phyloP scores from a whole-genome alignment of 2,113 vertebrate species.

The Puffinus mauretanicus region DNA sequence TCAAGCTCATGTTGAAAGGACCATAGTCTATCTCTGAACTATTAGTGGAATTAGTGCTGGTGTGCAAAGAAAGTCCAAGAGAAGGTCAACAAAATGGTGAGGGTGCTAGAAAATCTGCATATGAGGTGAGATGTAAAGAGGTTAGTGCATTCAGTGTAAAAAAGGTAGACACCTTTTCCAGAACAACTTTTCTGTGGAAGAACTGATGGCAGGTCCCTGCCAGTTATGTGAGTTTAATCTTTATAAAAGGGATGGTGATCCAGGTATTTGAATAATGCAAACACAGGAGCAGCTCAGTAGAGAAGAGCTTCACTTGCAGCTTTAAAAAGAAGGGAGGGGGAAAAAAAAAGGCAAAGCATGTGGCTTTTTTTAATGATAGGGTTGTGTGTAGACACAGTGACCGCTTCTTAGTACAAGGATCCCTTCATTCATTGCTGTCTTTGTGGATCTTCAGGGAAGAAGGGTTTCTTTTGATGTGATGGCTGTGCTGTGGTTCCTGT shows the following conservation, averaged over 20 bases:
- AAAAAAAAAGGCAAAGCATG: fast-evolving
- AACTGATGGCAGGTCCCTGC: neutral
- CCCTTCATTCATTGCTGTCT: neutral
- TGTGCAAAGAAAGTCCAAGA: neutral
- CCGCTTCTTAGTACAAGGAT: neutral
- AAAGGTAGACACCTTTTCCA: neutral
- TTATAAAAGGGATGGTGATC: neutral
- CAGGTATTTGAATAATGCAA: neutral
- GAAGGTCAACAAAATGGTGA: neutral
- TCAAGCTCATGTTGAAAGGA: neutral
- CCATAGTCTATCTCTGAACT: neutral
- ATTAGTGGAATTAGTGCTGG: neutral
- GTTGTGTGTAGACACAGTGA: neutral
- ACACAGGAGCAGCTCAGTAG: neutral
- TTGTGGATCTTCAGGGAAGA: neutral
- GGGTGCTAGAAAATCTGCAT: neutral
- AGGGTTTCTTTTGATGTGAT: neutral
- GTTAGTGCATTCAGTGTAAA: neutral
- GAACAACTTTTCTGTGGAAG: neutral
- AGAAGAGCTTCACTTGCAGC: neutral
- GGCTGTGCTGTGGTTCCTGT: neutral
- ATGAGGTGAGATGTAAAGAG: neutral
- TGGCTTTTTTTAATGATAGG: neutral
- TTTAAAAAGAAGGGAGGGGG: neutral
- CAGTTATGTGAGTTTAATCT: neutral